These are phyloP conservation scores for Anseranas semipalmata DNA, from an alignment of 2,113 vertebrate genomes.

Conservation along the genomic window DNA sequence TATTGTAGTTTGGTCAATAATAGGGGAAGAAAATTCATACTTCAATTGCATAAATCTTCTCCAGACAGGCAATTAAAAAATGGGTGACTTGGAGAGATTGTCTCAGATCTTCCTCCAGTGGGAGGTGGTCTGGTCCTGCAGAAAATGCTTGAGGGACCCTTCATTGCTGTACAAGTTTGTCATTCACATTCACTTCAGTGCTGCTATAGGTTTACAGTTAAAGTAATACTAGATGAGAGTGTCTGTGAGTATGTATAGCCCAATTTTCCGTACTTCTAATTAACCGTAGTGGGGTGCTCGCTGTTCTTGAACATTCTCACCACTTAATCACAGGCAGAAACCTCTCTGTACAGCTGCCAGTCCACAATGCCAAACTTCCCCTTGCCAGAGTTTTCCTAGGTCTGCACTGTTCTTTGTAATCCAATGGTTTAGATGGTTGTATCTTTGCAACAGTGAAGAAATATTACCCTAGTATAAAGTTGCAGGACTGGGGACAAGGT, in stretches of 20 bases:
- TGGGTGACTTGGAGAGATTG: not conserved
- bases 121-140: not conserved
- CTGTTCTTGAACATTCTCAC: not conserved
- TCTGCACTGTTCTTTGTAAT: not conserved
- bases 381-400: not conserved
- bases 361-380: not conserved
- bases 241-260: not conserved
- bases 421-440: not conserved
- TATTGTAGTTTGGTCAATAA: not conserved
- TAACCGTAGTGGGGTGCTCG: fast-evolving
- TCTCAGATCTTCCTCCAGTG: not conserved
- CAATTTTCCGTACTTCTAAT: not conserved
- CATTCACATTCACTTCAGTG: not conserved
- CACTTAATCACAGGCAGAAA: not conserved
- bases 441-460: not conserved
- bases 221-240: not conserved
- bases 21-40: not conserved
- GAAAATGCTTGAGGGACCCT: not conserved
- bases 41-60: not conserved
- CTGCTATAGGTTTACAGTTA: not conserved
- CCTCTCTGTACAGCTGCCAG: not conserved
- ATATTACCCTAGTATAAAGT: not conserved
- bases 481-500: not conserved
- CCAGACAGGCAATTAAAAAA: not conserved
- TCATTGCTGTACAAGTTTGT: not conserved